Conservation (phyloP, 2,113 vertebrate genomes). For the Brachionichthys hirsutus region DNA sequence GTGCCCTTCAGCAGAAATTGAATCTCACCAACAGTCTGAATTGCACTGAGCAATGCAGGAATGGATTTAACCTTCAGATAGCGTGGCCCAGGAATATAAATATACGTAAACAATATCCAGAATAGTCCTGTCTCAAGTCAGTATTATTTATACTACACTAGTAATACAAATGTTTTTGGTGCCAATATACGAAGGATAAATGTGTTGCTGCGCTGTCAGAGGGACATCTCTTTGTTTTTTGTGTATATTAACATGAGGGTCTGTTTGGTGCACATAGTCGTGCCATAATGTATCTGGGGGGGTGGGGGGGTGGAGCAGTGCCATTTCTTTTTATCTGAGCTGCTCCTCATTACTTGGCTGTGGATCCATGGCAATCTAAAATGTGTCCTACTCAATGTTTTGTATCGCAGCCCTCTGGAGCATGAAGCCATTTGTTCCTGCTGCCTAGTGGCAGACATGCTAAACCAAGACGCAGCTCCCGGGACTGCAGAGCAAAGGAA, state of each 20-base stretch:
- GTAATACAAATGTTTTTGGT: conserved; percentile 23
- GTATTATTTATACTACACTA: too few species aligned
- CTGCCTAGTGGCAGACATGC: conserved; percentile 53
- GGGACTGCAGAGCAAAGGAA: conserved; percentile 9
- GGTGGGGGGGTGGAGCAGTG: conserved; percentile 1
- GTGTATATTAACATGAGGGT: conserved; percentile 18
- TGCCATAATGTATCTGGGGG: conserved; percentile 37
- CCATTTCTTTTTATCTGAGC: conserved; percentile 56
- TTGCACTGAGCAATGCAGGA: conserved; percentile 64
- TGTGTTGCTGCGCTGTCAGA: conserved; percentile 6
- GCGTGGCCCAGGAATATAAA: conserved; percentile 51
- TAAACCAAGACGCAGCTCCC: conserved; percentile 22
- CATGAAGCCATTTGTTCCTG: conserved; percentile 67
- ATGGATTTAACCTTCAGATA: conserved; percentile 68
- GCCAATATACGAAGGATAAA: neutral
- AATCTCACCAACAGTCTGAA: conserved; percentile 71
- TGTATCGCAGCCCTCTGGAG: conserved; percentile 58
- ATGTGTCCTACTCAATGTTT: conserved; percentile 57
- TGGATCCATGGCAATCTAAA: conserved; percentile 49
- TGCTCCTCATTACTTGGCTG: conserved; percentile 61
- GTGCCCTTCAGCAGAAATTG: conserved; percentile 77
- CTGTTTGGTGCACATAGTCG: conserved; percentile 19
- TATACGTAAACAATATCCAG: conserved; percentile 61
- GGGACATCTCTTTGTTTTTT: conserved; percentile 1
- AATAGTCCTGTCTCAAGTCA: conserved; percentile 24